These are phyloP conservation scores for Drosophila cracens DNA, from an alignment of 2,888 invertebrate species.

Conservation along the genomic window DNA sequence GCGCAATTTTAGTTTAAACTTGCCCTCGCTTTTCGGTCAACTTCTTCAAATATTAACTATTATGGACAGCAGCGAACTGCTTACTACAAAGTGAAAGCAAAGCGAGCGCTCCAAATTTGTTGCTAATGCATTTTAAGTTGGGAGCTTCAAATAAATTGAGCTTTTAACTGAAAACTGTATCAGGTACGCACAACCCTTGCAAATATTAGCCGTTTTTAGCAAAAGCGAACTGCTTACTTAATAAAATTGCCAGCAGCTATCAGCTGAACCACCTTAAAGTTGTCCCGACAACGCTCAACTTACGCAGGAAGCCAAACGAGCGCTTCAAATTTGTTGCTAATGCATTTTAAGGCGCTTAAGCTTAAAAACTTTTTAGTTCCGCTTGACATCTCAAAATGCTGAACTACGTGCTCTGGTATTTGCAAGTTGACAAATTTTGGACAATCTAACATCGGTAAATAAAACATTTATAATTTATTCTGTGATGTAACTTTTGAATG, in stretches of 20 bases:
- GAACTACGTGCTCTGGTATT: neutral
- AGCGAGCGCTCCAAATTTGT: neutral
- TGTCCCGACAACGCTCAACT: constrained; percentile 1
- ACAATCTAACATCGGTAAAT: neutral
- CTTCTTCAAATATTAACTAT: constrained; percentile 37
- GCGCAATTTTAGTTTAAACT: constrained; percentile 28
- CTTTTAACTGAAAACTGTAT: neutral
- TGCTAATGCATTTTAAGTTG: neutral
- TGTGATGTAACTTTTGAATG: neutral
- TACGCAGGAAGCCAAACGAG: neutral
- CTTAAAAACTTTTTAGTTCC: neutral
- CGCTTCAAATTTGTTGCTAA: constrained; percentile 10
- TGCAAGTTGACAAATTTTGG: neutral
- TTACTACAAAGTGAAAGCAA: neutral
- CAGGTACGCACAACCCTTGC: constrained; percentile 9
- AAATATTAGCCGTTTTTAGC: constrained; percentile 30
- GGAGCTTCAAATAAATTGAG: neutral
- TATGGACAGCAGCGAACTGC: constrained; percentile 6
- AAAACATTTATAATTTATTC: neutral
- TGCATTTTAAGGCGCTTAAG: neutral
- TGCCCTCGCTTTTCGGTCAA: constrained; percentile 17
- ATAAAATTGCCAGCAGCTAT: constrained; percentile 7
- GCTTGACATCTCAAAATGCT: neutral
- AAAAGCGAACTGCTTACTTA: constrained; percentile 4
- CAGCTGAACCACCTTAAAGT: constrained; percentile 9